Base-by-base conservation (phyloP, 2,797 vertebrate species). In the Allobates femoralis region DNA sequence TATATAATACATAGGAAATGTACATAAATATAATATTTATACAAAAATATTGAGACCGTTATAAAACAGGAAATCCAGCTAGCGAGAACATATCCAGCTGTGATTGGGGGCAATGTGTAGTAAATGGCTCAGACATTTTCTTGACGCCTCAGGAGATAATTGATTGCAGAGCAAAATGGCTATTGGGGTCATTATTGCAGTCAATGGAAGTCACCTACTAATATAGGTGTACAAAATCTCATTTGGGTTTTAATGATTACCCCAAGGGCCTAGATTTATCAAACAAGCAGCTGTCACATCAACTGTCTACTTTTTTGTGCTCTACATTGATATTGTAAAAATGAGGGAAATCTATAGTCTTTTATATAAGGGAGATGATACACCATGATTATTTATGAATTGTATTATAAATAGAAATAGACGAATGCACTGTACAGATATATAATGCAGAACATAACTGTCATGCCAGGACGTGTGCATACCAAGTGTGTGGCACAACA, bases 211-310 rank as follows among this genome's bases (percentile, higher is more conserved):
- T 75, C 81, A 46, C 67, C 50, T n/a, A 34, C 81, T 75, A 74
- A 83, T 83, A 83, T 26, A 83, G 74, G 69, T 18, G 53, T 62
- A 83, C 26, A 73, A 69, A 55, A 75, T 55, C 69, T 83, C 16
- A 11, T 83, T 73, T 62, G 81, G 81, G 69, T 46, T 41, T 83
- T 74, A 83, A 83, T 83, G 81, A 83, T 83, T 60, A 62, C 81
- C 55, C 81, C 81, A 23, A 75, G 67, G 67, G 55, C 55, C 18
- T 3, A 50, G 51, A 83, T 83, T 60, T 41, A 83, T 83, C 81
- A 83, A 74, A 50, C 69, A 71, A 51, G 55, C 69, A 62, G 81
- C 81, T 75, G 69, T 83, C 69, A 74, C 74, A 32, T 83, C 34
- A 21, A 8, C 53, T 1, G 6, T 41, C 1, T 28, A 82, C 66